Evolutionary conservation across 2,797 vertebrate genomes (phyloP).

Genomic region (Steatocranus sp.): DNA sequence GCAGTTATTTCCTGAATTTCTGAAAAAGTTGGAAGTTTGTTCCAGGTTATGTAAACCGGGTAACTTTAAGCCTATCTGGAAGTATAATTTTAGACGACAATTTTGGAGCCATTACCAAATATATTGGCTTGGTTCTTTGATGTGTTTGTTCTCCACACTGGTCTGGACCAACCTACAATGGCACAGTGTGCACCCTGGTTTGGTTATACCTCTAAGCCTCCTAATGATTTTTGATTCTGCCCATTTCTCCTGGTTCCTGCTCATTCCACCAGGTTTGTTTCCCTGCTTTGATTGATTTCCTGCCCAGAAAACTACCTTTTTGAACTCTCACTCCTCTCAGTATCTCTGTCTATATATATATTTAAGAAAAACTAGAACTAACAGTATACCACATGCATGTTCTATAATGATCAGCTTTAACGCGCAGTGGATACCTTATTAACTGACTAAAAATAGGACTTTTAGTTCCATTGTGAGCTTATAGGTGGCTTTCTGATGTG

Average conservation of each 20-base stretch:
- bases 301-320: neutral
- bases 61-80: neutral
- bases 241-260: neutral
- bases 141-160: neutral
- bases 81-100: too few relatives aligned
- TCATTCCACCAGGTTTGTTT: neutral
- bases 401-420: neutral
- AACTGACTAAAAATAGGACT: slow-evolving; percentile 38
- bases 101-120: neutral
- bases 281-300: neutral
- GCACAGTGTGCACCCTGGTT: neutral
- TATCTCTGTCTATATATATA: neutral
- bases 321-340: neutral
- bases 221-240: neutral
- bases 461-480: slow-evolving; percentile 29
- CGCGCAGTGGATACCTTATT: slow-evolving; percentile 5
- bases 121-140: neutral
- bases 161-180: neutral
- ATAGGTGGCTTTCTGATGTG: slow-evolving; percentile 2
- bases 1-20: neutral
- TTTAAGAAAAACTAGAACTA: neutral
- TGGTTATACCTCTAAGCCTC: neutral
- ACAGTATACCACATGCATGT: neutral
- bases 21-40: neutral
- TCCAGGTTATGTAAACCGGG: accelerated